phyloP scores from a whole-genome alignment of 1,140 invertebrate genomes.

The Aphidius ervi region DNA sequence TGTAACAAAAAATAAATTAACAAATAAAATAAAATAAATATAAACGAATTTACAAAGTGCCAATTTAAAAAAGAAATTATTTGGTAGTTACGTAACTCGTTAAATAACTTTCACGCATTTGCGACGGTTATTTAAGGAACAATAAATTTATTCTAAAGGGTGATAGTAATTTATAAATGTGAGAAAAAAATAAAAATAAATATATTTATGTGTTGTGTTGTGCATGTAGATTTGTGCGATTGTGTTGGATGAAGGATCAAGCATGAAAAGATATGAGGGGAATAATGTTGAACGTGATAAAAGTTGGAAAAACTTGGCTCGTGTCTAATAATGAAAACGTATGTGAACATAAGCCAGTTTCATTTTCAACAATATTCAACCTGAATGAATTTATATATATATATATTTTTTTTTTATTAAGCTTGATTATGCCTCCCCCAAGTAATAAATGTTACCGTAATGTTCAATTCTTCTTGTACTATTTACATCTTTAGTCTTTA shows the following conservation, averaged over 20 bases:
- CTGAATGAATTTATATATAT: not conserved
- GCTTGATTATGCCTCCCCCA: conserved; percentile 2
- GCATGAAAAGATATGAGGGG: not conserved
- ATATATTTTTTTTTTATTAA: conserved; percentile 2
- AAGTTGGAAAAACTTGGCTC: conserved; percentile 27
- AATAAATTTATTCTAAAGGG: conserved; percentile 12
- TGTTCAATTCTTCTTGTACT: conserved; percentile 25
- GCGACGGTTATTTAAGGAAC: conserved; percentile 14
- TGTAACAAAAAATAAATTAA: too few relatives aligned
- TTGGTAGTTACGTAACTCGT: conserved; percentile 8
- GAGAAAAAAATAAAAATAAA: not conserved
- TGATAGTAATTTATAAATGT: not conserved
- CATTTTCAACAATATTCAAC: conserved; percentile 21
- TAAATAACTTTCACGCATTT: conserved; percentile 15
- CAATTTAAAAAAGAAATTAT: not conserved
- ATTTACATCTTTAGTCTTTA: conserved; percentile 15
- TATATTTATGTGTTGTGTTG: too few relatives aligned
- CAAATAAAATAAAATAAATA: too few relatives aligned
- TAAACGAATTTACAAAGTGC: not conserved
- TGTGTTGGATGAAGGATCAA: not conserved
- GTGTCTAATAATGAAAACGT: conserved; percentile 27
- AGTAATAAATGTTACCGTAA: conserved; percentile 27
- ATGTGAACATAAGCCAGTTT: conserved; percentile 24
- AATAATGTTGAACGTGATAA: conserved; percentile 17
- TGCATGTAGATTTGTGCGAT: too few relatives aligned